phyloP scores from a whole-genome alignment of 1,140 invertebrate species.

The Diuraphis noxia region DNA sequence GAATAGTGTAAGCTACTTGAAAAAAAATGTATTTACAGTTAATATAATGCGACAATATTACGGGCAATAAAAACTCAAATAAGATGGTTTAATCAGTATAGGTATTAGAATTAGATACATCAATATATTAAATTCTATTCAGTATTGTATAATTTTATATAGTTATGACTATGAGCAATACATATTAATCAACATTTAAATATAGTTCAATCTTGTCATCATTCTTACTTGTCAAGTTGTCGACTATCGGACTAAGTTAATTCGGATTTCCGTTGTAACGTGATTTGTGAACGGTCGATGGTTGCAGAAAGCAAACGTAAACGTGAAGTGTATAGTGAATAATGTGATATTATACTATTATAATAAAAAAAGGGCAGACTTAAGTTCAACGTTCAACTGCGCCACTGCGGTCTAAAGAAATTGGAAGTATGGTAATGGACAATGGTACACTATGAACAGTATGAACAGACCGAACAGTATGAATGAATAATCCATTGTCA shows the following conservation, averaged over 20 bases:
- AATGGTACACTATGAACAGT: too few species aligned
- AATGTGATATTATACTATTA: too few species aligned
- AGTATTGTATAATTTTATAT: not conserved
- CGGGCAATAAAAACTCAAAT: not conserved
- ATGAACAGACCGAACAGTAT: too few species aligned
- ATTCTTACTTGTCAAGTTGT: not conserved
- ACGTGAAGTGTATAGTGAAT: not conserved
- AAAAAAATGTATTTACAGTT: not conserved
- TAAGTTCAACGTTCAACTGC: too few species aligned
- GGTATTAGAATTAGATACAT: not conserved
- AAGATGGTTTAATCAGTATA: not conserved
- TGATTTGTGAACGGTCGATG: too few species aligned
- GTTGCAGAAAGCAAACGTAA: rapidly evolving
- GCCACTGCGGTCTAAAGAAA: too few species aligned
- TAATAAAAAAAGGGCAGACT: not conserved
- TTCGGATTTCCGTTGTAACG: not conserved
- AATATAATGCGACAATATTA: not conserved
- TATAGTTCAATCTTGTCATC: not conserved
- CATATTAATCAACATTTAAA: not conserved
- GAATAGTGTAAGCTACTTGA: not conserved
- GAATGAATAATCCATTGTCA: too few species aligned
- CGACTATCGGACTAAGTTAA: not conserved
- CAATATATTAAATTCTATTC: not conserved
- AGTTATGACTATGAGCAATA: too few species aligned
- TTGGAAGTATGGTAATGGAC: too few species aligned